phyloP scores from a whole-genome alignment of 2,797 vertebrate species.

The Sebastes aleutianus region DNA sequence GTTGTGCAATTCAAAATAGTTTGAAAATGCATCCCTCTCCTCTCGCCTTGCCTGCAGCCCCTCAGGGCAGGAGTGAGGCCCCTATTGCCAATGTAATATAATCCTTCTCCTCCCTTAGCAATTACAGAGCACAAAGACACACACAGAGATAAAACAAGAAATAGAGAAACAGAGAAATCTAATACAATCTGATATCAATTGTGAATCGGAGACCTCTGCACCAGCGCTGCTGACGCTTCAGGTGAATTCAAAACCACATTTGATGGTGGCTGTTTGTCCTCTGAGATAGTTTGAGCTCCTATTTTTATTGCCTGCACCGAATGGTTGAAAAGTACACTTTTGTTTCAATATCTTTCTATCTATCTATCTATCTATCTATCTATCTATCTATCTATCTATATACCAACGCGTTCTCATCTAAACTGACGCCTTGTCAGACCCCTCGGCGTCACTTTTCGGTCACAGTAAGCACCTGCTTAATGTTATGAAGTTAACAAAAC shows the following conservation, averaged over 20 bases:
- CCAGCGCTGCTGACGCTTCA: background rate
- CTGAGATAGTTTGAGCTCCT: too few relatives aligned
- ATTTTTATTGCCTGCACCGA: too few relatives aligned
- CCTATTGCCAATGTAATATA: constrained; percentile 16
- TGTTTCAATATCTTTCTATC: too few relatives aligned
- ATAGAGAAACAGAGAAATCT: constrained; percentile 8
- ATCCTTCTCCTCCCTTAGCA: constrained; percentile 23
- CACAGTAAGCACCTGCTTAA: too few relatives aligned
- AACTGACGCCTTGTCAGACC: too few relatives aligned
- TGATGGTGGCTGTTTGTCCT: background rate
- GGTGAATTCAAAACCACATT: constrained; percentile 5
- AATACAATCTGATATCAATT: constrained; percentile 16
- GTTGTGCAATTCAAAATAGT: constrained; percentile 9
- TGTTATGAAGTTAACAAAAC: too few relatives aligned
- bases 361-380: background rate
- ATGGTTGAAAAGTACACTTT: too few relatives aligned
- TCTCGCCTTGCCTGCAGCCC: constrained; percentile 8
- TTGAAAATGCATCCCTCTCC: background rate
- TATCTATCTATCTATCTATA: background rate
- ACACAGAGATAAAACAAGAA: background rate
- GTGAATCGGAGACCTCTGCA: constrained; percentile 6
- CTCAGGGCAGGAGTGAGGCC: constrained; percentile 9
- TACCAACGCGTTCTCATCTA: fast-evolving
- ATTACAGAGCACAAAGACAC: constrained; percentile 20
- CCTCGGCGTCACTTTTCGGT: too few relatives aligned